A percentile compares a stretch with the other conserved stretches of the same genome.
These are phyloP conservation scores for Leptinotarsa texana DNA, from an alignment of 1,140 invertebrate genomes.

Conservation along the genomic window DNA sequence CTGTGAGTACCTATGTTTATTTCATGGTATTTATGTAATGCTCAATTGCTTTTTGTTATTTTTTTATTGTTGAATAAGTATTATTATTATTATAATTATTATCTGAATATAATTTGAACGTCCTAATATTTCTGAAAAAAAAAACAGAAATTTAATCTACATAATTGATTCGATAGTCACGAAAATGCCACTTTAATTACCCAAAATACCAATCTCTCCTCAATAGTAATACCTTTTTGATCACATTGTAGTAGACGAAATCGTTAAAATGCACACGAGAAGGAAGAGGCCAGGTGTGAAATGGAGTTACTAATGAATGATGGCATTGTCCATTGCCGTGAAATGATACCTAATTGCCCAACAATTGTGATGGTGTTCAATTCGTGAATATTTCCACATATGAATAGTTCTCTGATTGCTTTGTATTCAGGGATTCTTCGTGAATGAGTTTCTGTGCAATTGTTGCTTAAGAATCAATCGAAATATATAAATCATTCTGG, in stretches of 20 bases:
- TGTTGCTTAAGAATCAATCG: background rate
- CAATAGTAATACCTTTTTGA: too few species aligned
- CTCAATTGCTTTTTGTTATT: too few species aligned
- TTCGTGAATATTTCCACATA: conserved; percentile 41
- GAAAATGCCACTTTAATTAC: too few species aligned
- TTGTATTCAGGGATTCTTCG: conserved; percentile 16
- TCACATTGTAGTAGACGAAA: background rate
- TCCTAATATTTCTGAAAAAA: too few species aligned
- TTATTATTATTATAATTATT: too few species aligned
- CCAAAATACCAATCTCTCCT: too few species aligned
- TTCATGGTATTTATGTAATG: too few species aligned
- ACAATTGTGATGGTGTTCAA: conserved; percentile 44
- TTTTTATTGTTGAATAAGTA: too few species aligned
- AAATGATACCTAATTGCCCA: conserved; percentile 50
- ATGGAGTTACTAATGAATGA: conserved; percentile 45
- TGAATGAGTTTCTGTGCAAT: conserved; percentile 2
- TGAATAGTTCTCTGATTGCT: conserved; percentile 44
- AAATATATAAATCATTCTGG: conserved; percentile 4
- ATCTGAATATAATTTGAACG: too few species aligned
- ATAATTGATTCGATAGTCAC: too few species aligned
- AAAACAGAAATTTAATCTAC: too few species aligned
- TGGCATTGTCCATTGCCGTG: conserved; percentile 46
- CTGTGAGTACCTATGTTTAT: too few species aligned
- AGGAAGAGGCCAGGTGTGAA: conserved; percentile 9
- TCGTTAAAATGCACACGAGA: background rate